A percentile compares a stretch with the other conserved stretches of the same genome.
phyloP scores from a whole-genome alignment of 2,113 vertebrate genomes.

The Macquaria ambigua region DNA sequence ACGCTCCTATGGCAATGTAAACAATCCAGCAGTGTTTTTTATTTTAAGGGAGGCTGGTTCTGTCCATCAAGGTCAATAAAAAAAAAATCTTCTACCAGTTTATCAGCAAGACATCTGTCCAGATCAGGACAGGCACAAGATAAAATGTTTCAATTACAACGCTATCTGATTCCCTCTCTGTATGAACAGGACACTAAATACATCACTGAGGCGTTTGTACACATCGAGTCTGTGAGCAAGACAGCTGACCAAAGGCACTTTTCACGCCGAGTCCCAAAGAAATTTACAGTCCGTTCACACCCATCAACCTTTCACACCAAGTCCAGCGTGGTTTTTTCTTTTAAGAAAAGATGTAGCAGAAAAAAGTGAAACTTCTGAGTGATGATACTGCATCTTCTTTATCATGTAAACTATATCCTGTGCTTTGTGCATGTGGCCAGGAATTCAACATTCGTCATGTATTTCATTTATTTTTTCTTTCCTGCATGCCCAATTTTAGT shows the following conservation, averaged over 20 bases:
- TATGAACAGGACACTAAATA: slow-evolving; percentile 40
- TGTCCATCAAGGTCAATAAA: slow-evolving; percentile 10
- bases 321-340: background rate
- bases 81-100: slow-evolving; percentile 18
- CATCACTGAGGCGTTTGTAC: slow-evolving; percentile 29
- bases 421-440: slow-evolving; percentile 15
- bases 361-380: slow-evolving; percentile 19
- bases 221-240: slow-evolving; percentile 22
- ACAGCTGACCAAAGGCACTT: slow-evolving; percentile 54
- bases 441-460: background rate
- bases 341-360: background rate
- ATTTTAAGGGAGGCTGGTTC: background rate
- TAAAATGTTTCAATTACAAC: slow-evolving; percentile 66
- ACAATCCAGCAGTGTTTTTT: slow-evolving; percentile 22
- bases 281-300: slow-evolving; percentile 19
- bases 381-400: background rate
- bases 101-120: slow-evolving; percentile 41
- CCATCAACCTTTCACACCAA: slow-evolving; percentile 22
- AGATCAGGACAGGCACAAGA: slow-evolving; percentile 53
- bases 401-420: background rate
- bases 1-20: background rate
- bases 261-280: slow-evolving; percentile 26
- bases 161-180: slow-evolving; percentile 19
- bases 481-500: background rate
- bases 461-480: background rate